Base-by-base conservation (phyloP, 2,888 invertebrate species). In the Stegana nigrithorax region DNA sequence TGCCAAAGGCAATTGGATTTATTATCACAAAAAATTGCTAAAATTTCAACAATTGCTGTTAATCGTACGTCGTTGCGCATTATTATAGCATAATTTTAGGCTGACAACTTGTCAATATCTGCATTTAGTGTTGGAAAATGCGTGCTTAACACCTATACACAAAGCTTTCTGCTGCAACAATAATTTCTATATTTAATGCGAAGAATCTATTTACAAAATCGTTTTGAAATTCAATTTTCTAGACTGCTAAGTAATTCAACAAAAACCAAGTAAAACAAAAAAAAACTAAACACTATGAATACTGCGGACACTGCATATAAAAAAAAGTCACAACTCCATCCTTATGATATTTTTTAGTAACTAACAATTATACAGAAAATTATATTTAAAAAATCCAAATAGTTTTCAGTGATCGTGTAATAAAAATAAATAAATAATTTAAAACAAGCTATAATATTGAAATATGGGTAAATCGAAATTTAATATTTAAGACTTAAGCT, bases 131-230 rank as follows among this genome's bases (percentile, higher is more conserved):
- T 45, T 45, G 19, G 10, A 45, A 45, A 45, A 23, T 14, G n/a
- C n/a, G n/a, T n/a, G n/a, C n/a, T n/a, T n/a, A 17, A 39, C 17
- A 39, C 39, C 10, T 10, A 14, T 39, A 39, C 39, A 39, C 44
- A 78, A 75, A 73, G 77, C 76, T 78, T 73, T 77, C 70, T 73
- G 70, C 77, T 74, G 78, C 77, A 80, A 81, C 81, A 81, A 81
- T 81, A 71, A 73, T 73, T 75, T 80, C 74, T 80, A 79, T 79
- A 74, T 78, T 80, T 58, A 65, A 60, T 44, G 55, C 61, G 63
- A 42, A 55, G 61, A 66, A 64, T 66, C 66, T 66, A 68, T 69
- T 64, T 60, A 66, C 65, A 68, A 65, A 68, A 67, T 69, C 76
- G 77, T 72, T 73, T 80, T 78, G 74, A 72, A 78, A 70, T 71